Conservation (phyloP, 2,113 vertebrate genomes). For the Halichoerus grypus region DNA sequence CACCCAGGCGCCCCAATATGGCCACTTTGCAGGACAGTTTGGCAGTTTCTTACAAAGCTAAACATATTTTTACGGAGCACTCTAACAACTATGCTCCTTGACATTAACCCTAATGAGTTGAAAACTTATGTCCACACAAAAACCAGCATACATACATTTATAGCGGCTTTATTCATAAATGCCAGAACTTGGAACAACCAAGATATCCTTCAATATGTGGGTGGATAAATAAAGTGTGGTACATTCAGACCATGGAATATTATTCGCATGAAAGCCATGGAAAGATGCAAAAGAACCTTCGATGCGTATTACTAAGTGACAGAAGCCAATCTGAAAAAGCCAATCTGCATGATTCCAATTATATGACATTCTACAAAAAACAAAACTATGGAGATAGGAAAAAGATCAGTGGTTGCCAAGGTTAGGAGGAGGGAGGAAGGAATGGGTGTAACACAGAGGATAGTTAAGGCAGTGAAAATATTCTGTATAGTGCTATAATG, state of each 20-base stretch:
- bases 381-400: not conserved
- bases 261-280: not conserved
- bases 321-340: not conserved
- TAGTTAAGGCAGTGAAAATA: not conserved
- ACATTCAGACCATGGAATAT: not conserved
- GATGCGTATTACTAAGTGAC: not conserved
- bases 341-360: not conserved
- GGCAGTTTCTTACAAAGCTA: not conserved
- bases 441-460: not conserved
- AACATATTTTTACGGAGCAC: not conserved
- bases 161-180: not conserved
- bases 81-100: not conserved
- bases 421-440: not conserved
- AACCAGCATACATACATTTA: not conserved
- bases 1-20: not conserved
- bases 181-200: not conserved
- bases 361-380: not conserved
- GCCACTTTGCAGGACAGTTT: not conserved
- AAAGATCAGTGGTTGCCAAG: not conserved
- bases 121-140: not conserved
- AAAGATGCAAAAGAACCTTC: not conserved
- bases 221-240: not conserved
- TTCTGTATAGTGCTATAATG: not conserved
- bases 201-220: not conserved
- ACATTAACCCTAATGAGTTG: slow-evolving; percentile 2